phyloP scores from a whole-genome alignment of 2,888 invertebrate genomes.

The Phortica magna region DNA sequence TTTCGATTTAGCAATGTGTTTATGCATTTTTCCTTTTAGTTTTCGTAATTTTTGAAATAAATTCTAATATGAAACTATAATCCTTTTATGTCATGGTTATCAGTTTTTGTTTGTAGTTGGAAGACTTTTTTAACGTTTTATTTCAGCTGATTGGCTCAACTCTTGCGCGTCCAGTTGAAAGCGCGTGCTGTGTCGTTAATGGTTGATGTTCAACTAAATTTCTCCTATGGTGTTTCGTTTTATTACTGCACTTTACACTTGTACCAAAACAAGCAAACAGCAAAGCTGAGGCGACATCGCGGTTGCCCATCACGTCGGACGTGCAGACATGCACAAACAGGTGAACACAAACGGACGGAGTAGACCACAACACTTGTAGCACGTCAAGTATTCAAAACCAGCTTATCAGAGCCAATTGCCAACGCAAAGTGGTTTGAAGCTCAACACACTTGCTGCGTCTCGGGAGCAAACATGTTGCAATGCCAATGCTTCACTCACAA shows the following conservation, averaged over 20 bases:
- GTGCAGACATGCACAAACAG: constrained; percentile 8
- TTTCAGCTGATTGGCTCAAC: background rate
- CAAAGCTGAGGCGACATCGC: background rate
- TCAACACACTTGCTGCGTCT: background rate
- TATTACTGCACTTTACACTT: constrained; percentile 26
- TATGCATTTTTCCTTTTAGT: constrained; percentile 52
- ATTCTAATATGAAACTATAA: no score
- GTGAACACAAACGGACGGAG: background rate
- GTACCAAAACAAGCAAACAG: background rate
- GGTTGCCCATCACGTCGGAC: background rate
- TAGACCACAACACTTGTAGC: background rate
- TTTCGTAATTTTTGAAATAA: no score
- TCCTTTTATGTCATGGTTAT: no score
- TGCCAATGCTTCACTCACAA: background rate
- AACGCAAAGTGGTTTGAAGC: background rate
- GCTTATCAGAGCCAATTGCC: constrained; percentile 2
- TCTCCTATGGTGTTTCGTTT: constrained; percentile 22
- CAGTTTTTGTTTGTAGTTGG: background rate
- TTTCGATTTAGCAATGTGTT: constrained; percentile 63
- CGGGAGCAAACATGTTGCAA: background rate
- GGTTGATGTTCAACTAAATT: constrained; percentile 26
- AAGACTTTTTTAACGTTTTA: background rate
- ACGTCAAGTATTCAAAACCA: constrained; percentile 6
- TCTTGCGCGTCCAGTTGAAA: background rate
- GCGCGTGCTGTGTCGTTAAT: background rate